Conservation (phyloP, 2,797 vertebrate genomes). For the Vireo griseus region DNA sequence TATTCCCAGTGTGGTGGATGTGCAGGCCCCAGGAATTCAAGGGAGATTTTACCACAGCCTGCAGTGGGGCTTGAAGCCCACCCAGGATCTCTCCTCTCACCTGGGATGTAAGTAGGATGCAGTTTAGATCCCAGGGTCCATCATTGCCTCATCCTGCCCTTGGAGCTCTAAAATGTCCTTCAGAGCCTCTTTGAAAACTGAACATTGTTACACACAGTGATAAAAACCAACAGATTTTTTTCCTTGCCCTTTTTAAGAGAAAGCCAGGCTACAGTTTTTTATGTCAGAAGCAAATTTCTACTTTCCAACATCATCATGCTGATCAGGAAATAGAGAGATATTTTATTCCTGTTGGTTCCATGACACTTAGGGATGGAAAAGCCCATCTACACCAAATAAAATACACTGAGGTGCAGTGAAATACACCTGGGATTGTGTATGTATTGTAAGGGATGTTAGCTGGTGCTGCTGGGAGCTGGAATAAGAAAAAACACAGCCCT, state of each 20-base stretch:
- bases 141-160: not conserved
- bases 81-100: not conserved
- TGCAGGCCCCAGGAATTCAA: not conserved
- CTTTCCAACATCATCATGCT: not conserved
- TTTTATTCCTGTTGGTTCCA: not conserved
- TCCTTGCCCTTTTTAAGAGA: not conserved
- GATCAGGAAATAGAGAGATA: not conserved
- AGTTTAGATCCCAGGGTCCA: not conserved
- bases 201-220: not conserved
- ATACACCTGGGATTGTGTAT: rapidly evolving
- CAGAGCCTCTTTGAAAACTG: not conserved
- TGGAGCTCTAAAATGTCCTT: not conserved
- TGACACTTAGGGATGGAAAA: not conserved
- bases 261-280: not conserved
- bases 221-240: not conserved
- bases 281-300: not conserved
- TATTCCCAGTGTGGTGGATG: not conserved
- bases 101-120: not conserved
- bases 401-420: not conserved
- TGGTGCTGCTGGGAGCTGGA: not conserved
- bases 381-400: not conserved
- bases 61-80: not conserved
- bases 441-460: rapidly evolving
- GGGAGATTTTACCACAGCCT: not conserved
- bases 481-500: not conserved